phyloP scores from a whole-genome alignment of 2,888 invertebrate species.

The Baronia brevicornis region DNA sequence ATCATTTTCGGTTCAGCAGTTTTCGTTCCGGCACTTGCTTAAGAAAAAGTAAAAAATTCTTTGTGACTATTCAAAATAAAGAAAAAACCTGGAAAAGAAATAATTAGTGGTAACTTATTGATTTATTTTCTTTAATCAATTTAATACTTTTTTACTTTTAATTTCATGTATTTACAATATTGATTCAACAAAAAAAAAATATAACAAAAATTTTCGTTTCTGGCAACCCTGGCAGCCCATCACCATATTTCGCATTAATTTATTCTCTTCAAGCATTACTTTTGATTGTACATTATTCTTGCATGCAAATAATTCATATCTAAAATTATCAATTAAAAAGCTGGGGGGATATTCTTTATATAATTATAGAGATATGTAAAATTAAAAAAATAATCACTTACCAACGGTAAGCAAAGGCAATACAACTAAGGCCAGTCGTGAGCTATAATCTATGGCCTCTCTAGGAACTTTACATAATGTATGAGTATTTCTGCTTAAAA shows the following conservation, averaged over 20 bases:
- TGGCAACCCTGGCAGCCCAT: slow-evolving; percentile 6
- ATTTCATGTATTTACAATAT: too few relatives aligned
- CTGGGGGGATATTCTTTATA: slow-evolving; percentile 3
- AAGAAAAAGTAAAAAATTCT: slow-evolving; percentile 15
- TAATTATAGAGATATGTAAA: slow-evolving; percentile 6
- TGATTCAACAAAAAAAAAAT: too few relatives aligned
- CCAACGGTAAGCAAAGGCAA: slow-evolving; percentile 7
- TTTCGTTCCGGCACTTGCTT: too few relatives aligned
- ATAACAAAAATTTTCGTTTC: neutral
- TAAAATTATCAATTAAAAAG: neutral
- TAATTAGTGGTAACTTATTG: slow-evolving; percentile 18
- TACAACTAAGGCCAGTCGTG: slow-evolving; percentile 1
- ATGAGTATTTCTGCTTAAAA: slow-evolving; percentile 43
- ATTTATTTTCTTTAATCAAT: neutral
- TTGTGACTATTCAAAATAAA: slow-evolving; percentile 16
- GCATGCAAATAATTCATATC: neutral
- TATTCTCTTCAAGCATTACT: too few relatives aligned
- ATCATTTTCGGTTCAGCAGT: too few relatives aligned
- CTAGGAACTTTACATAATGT: slow-evolving; percentile 21
- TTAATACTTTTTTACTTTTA: neutral
- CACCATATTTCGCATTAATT: neutral
- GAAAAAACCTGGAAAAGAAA: slow-evolving; percentile 25
- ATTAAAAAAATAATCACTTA: slow-evolving; percentile 2
- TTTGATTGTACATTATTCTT: too few relatives aligned
- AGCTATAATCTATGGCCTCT: slow-evolving; percentile 1